Percentiles rank a stretch among this genome's conserved stretches.
These are phyloP conservation scores for Pterocles gutturalis DNA, from an alignment of 2,113 vertebrate genomes.

Conservation along the genomic window DNA sequence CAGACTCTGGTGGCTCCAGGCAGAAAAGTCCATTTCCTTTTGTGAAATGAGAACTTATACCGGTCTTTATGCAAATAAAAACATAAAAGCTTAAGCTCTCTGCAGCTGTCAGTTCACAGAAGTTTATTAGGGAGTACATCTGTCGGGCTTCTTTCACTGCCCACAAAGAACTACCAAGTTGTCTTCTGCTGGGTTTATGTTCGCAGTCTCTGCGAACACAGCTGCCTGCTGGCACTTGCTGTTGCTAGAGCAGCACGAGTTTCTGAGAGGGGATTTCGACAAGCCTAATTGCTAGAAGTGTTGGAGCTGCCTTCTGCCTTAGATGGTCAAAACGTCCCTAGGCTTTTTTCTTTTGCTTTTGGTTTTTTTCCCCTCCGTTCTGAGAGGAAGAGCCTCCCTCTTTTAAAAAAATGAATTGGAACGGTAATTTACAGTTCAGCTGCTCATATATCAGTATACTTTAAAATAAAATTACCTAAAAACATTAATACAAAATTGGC, in stretches of 20 bases:
- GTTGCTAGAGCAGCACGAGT: slow-evolving; percentile 3
- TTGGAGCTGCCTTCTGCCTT: slow-evolving; percentile 14
- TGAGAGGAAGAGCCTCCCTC: neutral
- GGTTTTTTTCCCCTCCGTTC: neutral
- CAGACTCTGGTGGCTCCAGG: neutral
- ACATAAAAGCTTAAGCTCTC: neutral
- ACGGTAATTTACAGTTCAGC: neutral
- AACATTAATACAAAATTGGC: neutral
- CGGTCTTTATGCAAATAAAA: slow-evolving; percentile 49
- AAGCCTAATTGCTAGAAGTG: slow-evolving; percentile 18
- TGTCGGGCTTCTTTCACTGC: neutral
- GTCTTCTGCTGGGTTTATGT: slow-evolving; percentile 35
- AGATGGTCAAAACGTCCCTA: neutral
- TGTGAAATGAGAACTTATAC: neutral
- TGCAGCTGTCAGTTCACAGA: neutral
- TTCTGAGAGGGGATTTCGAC: neutral
- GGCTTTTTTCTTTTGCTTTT: neutral
- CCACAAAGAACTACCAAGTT: slow-evolving; percentile 10
- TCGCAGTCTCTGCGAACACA: neutral
- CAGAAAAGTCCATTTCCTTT: slow-evolving; percentile 21
- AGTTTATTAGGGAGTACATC: slow-evolving; percentile 7
- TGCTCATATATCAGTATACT: neutral
- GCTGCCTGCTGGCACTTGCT: slow-evolving; percentile 18
- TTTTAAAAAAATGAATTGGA: neutral
- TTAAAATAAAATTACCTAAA: neutral